phyloP scores from a whole-genome alignment of 2,797 vertebrate genomes.

The Mareca penelope region DNA sequence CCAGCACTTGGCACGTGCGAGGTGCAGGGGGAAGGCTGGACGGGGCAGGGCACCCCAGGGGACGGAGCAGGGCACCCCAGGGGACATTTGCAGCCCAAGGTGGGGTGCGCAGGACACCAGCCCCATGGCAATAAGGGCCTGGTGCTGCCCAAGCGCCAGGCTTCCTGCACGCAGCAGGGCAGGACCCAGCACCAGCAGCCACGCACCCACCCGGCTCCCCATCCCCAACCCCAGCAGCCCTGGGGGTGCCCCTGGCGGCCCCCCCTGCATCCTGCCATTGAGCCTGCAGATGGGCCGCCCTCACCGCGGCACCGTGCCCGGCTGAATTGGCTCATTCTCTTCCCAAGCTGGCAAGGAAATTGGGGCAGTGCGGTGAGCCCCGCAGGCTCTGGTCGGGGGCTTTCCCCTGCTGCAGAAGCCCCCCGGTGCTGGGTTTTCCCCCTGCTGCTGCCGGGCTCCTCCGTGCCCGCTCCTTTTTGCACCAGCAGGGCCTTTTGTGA shows the following conservation, averaged over 20 bases:
- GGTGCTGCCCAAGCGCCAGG: background rate
- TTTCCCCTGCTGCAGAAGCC: background rate
- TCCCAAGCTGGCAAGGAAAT: background rate
- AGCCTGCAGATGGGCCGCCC: background rate
- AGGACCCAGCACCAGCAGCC: background rate
- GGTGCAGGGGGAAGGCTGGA: background rate
- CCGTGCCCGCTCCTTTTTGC: background rate
- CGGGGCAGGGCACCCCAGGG: no score
- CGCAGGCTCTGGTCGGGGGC: fast-evolving
- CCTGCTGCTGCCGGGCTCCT: background rate
- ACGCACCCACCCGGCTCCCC: fast-evolving
- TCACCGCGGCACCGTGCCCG: background rate
- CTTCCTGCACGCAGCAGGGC: background rate
- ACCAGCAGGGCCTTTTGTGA: background rate
- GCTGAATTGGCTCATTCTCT: background rate
- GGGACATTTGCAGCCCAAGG: background rate
- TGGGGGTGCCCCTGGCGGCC: background rate
- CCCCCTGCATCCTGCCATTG: background rate
- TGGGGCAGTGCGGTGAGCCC: fast-evolving
- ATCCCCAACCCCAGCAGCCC: background rate
- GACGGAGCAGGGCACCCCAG: background rate
- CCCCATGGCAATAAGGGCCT: background rate
- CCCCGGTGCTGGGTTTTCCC: background rate
- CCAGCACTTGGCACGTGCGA: background rate
- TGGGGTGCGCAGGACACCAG: background rate